phyloP scores from a whole-genome alignment of 2,888 invertebrate genomes.

The Conomelus anceps region DNA sequence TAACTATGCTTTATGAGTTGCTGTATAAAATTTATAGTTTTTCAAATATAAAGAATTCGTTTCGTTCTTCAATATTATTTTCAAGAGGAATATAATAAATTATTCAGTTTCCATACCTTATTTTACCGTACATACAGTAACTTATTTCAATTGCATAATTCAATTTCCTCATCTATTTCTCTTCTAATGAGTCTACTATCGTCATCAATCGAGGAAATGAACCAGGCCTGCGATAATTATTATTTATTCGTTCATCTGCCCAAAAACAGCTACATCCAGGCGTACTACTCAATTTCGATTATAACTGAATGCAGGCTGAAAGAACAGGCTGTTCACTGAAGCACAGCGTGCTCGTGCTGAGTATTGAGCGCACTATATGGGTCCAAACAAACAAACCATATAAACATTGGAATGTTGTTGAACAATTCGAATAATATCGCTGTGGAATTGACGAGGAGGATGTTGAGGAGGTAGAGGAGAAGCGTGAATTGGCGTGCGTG shows the following conservation, averaged over 20 bases:
- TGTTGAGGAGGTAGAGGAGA: neutral
- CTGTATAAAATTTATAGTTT: no score
- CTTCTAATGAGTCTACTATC: neutral
- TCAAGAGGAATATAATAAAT: no score
- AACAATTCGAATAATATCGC: neutral
- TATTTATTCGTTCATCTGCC: neutral
- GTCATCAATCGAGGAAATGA: neutral
- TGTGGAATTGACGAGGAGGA: neutral
- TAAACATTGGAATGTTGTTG: neutral
- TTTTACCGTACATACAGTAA: no score
- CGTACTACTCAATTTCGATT: neutral
- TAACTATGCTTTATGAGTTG: no score
- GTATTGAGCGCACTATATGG: neutral
- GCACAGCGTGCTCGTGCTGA: neutral
- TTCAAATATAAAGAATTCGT: no score
- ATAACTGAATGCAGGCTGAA: neutral
- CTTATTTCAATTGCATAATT: no score
- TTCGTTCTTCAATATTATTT: no score
- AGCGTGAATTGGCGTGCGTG: no score
- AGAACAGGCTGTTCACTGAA: neutral
- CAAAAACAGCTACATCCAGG: neutral
- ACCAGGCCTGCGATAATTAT: neutral
- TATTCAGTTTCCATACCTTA: no score
- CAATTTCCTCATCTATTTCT: no score
- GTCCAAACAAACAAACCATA: neutral